phyloP scores from a whole-genome alignment of 2,797 vertebrate species.

The Malurus leucopterus region DNA sequence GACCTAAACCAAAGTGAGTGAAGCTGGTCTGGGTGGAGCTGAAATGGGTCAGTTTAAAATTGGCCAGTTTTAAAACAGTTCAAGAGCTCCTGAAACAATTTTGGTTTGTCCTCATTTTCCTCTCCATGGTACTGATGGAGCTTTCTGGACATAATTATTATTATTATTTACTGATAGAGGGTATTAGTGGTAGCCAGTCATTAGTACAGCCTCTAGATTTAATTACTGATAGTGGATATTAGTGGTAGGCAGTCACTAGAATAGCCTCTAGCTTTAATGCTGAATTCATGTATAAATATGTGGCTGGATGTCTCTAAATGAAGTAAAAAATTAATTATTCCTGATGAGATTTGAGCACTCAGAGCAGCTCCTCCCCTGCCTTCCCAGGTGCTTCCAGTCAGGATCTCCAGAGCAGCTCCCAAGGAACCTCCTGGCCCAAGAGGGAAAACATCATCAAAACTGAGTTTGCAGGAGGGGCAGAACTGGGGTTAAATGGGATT shows the following conservation, averaged over 20 bases:
- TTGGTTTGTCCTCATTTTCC: background rate
- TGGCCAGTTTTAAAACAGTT: background rate
- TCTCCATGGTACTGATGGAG: rapidly evolving
- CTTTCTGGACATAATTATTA: background rate
- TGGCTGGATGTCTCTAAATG: background rate
- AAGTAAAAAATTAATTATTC: background rate
- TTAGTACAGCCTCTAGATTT: background rate
- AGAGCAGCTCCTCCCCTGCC: background rate
- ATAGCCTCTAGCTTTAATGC: background rate
- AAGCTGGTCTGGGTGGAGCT: background rate
- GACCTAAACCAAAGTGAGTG: background rate
- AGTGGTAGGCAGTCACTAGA: background rate
- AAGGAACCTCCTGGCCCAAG: background rate
- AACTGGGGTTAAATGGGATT: background rate
- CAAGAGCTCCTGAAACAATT: background rate
- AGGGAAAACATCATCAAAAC: background rate
- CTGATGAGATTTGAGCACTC: background rate
- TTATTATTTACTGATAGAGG: background rate
- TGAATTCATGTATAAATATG: background rate
- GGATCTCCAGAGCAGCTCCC: background rate
- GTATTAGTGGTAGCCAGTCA: background rate
- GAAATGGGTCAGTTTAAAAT: background rate
- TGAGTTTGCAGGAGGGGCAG: background rate
- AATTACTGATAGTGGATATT: background rate
- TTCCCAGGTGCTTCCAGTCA: background rate